Percentiles rank a stretch among this genome's conserved stretches.
Conservation (phyloP, 1,140 invertebrate species). For the Lordiphosa clarofinis region DNA sequence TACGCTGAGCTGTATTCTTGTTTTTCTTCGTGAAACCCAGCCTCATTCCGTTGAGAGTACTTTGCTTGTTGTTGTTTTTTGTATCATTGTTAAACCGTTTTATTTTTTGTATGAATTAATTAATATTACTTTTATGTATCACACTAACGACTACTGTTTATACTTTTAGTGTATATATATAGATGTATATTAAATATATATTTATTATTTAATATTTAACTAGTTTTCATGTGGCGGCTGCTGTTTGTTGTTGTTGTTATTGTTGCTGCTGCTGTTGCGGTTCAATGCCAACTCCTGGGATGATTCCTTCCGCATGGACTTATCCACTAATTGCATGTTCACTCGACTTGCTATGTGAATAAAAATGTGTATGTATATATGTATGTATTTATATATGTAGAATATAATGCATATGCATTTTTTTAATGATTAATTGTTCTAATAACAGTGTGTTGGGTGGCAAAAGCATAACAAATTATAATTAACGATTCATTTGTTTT, state of each 20-base stretch:
- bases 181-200: slow-evolving; percentile 35
- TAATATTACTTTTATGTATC: slow-evolving; percentile 68
- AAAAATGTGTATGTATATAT: slow-evolving; percentile 15
- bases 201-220: slow-evolving; percentile 57
- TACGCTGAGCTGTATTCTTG: neutral
- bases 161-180: slow-evolving; percentile 48
- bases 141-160: slow-evolving; percentile 67
- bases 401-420: slow-evolving; percentile 45
- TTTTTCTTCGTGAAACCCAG: slow-evolving; percentile 3
- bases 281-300: slow-evolving; percentile 18
- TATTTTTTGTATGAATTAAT: slow-evolving; percentile 61
- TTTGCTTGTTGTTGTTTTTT: slow-evolving; percentile 22
- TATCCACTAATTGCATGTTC: neutral
- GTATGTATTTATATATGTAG: slow-evolving; percentile 38
- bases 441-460: slow-evolving; percentile 69
- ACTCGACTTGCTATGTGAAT: slow-evolving; percentile 7
- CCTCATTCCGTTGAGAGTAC: neutral
- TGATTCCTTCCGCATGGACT: too few species aligned
- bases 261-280: slow-evolving; percentile 40
- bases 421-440: slow-evolving; percentile 70
- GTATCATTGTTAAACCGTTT: slow-evolving; percentile 60
- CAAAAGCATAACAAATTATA: slow-evolving; percentile 72
- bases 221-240: slow-evolving; percentile 31
- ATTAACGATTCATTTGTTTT: slow-evolving; percentile 42
- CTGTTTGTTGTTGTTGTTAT: slow-evolving; percentile 17